Conservation (phyloP, 2,888 invertebrate genomes). For the Caenorhabditis afra region DNA sequence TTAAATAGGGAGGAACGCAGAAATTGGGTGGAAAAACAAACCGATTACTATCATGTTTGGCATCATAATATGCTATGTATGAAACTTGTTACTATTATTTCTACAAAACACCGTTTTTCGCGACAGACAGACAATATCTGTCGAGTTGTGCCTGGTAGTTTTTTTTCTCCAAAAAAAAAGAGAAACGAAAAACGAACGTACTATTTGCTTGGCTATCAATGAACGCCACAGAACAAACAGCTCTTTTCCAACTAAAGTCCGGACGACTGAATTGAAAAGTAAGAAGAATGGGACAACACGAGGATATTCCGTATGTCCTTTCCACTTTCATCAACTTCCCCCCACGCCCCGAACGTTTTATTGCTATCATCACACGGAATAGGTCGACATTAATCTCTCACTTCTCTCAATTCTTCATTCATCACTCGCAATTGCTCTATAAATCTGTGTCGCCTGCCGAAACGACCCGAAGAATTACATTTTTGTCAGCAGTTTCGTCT, state of each 20-base stretch:
- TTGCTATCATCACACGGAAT: slow-evolving; percentile 55
- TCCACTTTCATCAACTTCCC: slow-evolving; percentile 9
- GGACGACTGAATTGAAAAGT: not conserved
- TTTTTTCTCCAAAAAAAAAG: slow-evolving; percentile 21
- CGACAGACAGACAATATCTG: too few relatives aligned
- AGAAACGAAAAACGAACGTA: not conserved
- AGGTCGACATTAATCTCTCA: slow-evolving; percentile 37
- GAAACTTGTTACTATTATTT: slow-evolving; percentile 4
- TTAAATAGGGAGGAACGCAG: not conserved
- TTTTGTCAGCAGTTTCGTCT: slow-evolving; percentile 5
- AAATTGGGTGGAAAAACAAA: not conserved
- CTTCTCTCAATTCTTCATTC: not conserved
- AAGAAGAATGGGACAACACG: not conserved
- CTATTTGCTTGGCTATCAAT: slow-evolving; percentile 45
- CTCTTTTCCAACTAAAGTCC: not conserved
- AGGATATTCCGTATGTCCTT: slow-evolving; percentile 22
- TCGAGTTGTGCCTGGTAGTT: too few relatives aligned
- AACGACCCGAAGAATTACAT: slow-evolving; percentile 2
- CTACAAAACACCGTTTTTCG: slow-evolving; percentile 13
- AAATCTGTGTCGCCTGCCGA: slow-evolving; percentile 29
- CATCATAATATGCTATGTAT: not conserved
- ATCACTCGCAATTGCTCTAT: slow-evolving; percentile 37
- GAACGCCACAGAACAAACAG: slow-evolving; percentile 41
- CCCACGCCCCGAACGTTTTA: slow-evolving; percentile 41
- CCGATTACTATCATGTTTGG: not conserved